These are phyloP conservation scores for Cephus rjabovi DNA, from an alignment of 2,888 invertebrate genomes.

Conservation along the genomic window DNA sequence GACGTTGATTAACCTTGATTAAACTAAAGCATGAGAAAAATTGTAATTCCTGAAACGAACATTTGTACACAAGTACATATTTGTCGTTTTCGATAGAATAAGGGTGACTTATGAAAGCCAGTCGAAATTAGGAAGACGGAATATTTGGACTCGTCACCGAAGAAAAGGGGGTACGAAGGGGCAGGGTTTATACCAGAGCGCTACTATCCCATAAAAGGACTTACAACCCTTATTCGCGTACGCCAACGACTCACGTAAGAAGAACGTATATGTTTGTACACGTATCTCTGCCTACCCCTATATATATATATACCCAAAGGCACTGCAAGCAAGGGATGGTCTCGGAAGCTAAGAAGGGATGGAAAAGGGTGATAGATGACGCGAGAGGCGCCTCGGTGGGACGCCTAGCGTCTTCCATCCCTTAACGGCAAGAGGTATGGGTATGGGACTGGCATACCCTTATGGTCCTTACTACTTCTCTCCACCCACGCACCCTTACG, in stretches of 20 bases:
- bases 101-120: no score
- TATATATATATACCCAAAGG: no score
- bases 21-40: no score
- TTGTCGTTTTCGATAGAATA: no score
- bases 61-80: no score
- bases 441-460: no score
- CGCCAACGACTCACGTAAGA: not conserved
- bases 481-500: slow-evolving; percentile 8
- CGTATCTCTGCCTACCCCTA: no score
- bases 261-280: no score
- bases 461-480: no score
- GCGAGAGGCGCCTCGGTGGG: slow-evolving; percentile 45
- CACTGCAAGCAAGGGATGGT: not conserved
- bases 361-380: slow-evolving; percentile 45
- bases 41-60: no score
- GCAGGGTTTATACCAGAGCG: not conserved
- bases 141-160: not conserved
- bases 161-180: not conserved
- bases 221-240: not conserved
- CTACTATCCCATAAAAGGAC: not conserved
- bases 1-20: no score
- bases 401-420: slow-evolving; percentile 45
- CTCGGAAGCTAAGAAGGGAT: slow-evolving; percentile 14
- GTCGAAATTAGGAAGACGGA: not conserved
- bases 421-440: slow-evolving; percentile 26